Evolutionary conservation across 2,797 vertebrate genomes (phyloP), one percentile per base, ranked within the genome.

Genomic region (Galago senegalensis): DNA sequence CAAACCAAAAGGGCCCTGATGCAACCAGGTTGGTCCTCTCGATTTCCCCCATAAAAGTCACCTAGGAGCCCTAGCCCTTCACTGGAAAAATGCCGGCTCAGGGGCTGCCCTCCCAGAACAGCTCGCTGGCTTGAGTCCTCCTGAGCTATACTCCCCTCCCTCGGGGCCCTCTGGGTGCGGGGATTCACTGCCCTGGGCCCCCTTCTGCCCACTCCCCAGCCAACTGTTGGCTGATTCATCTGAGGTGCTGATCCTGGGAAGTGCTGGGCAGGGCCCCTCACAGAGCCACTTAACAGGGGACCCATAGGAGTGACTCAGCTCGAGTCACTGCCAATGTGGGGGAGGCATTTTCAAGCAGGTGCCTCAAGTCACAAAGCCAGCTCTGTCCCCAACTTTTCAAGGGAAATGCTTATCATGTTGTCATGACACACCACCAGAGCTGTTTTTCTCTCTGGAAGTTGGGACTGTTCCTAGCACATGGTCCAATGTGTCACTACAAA

Each of bases 301-400:
- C 58, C 72, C 67, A 11, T 4, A 23, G 25, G 61, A 70, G 25
- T 82, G 85, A 89, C 82, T 96, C 87, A 84, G 61, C 90, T 56
- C 75, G 85, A 94, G 84, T 46, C 0, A 1, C 88, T 91, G 89
- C 83, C 49, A 56, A 53, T 0, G 23, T 63, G 67, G 75, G 76
- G 85, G 90, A 90, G 70, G 91, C 94, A 34, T 89, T 87, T 93
- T 53, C 43, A 11, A 88, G 85, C 37, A 65, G 84, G 69, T 76
- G 67, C 60, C 84, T 95, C 63, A 13, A 91, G 87, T 70, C 91
- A 84, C 90, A 93, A 83, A 89, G 83, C 70, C 79, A 87, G 77
- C 79, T 60, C 86, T 93, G 58, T 97, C 94, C 87, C 81, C 65
- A 84, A 0, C 25, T 81, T 93, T 58, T 91, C 61, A 29, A 79